These are phyloP conservation scores for Dryomyza anilis DNA, from an alignment of 2,888 invertebrate species.

Conservation along the genomic window DNA sequence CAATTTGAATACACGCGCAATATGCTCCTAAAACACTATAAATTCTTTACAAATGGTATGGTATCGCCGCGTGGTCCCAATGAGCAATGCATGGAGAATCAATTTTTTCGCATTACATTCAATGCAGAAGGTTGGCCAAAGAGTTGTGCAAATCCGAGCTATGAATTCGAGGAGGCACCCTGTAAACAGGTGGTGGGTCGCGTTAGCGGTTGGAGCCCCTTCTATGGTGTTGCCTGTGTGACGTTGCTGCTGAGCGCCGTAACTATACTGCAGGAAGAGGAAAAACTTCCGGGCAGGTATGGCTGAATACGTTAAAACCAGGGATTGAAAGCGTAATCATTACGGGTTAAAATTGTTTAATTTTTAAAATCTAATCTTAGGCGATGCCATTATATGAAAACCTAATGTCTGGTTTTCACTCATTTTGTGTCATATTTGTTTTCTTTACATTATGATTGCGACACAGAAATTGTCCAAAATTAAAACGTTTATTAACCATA, in stretches of 20 bases:
- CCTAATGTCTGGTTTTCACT: too few species aligned
- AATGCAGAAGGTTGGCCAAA: conserved; percentile 34
- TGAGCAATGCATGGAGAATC: conserved; percentile 26
- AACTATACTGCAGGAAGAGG: conserved; percentile 30
- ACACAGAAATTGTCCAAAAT: too few species aligned
- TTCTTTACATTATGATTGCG: too few species aligned
- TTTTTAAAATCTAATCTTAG: too few species aligned
- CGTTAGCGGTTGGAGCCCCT: conserved; percentile 33
- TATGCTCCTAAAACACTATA: conserved; percentile 28
- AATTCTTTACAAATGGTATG: conserved; percentile 34
- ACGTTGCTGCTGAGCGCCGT: conserved; percentile 30
- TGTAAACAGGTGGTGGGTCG: conserved; percentile 21
- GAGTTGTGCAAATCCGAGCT: background rate
- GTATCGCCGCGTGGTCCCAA: conserved; percentile 25
- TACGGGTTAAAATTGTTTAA: background rate
- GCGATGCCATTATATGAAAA: too few species aligned
- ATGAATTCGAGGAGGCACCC: background rate
- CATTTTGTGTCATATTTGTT: too few species aligned
- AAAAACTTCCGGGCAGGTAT: conserved; percentile 34
- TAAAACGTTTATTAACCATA: too few species aligned
- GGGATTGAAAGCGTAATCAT: background rate
- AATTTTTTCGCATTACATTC: conserved; percentile 34
- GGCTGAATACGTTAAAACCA: background rate
- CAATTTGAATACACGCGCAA: conserved; percentile 27
- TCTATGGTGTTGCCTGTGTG: conserved; percentile 34